phyloP scores from a whole-genome alignment of 2,888 invertebrate species.

The Spodoptera littoralis region DNA sequence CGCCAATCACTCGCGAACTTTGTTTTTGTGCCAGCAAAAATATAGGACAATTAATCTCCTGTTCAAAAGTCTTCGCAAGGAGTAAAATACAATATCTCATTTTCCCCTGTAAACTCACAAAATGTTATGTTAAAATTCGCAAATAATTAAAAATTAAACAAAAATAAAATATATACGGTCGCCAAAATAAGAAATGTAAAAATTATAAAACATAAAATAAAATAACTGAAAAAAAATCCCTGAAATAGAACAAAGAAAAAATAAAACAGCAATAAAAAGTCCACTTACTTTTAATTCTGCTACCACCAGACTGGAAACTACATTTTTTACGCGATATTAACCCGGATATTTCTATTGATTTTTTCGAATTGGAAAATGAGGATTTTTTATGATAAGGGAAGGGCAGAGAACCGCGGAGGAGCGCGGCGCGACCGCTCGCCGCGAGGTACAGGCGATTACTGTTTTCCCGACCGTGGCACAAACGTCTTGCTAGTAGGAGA shows the following conservation, averaged over 20 bases:
- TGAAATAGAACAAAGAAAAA: slow-evolving; percentile 4
- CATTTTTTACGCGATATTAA: slow-evolving; percentile 8
- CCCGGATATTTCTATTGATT: slow-evolving; percentile 1
- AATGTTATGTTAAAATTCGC: too few relatives aligned
- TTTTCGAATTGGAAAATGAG: slow-evolving; percentile 7
- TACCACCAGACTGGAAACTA: not conserved
- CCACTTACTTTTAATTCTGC: slow-evolving; percentile 25
- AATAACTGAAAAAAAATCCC: slow-evolving; percentile 14
- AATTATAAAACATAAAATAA: not conserved
- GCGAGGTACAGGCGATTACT: slow-evolving; percentile 28
- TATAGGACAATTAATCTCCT: too few relatives aligned
- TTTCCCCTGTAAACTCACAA: too few relatives aligned
- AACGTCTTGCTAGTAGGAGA: slow-evolving; percentile 4
- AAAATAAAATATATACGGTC: too few relatives aligned
- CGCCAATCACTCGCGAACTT: too few relatives aligned
- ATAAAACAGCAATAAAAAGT: slow-evolving; percentile 4
- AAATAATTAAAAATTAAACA: too few relatives aligned
- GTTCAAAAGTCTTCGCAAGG: too few relatives aligned
- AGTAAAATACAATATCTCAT: too few relatives aligned
- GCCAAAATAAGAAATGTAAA: too few relatives aligned
- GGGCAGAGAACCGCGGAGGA: slow-evolving; percentile 4
- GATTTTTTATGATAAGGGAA: slow-evolving; percentile 31
- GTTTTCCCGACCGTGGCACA: slow-evolving; percentile 40
- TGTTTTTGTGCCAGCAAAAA: too few relatives aligned
- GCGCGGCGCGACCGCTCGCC: slow-evolving; percentile 28